Evolutionary conservation across 2,888 invertebrate species (phyloP), one percentile per base, ranked within the genome.

Genomic region (Dione juno): DNA sequence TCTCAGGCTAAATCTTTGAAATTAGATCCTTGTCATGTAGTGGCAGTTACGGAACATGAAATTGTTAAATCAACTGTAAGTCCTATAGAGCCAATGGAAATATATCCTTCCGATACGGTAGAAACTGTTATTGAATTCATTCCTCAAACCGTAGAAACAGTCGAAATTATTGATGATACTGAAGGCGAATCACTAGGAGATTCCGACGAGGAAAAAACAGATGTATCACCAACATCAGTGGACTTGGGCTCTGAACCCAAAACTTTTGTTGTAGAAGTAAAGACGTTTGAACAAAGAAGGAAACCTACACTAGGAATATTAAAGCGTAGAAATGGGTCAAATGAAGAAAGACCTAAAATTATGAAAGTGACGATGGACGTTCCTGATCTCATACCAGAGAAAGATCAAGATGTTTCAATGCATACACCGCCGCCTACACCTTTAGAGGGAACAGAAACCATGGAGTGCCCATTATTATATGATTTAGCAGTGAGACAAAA

Each of bases 1-100:
- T 54, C 63, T 35, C 69, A 66, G 48, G 16, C 54, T 41, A 75
- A 78, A 41, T 77, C 75, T 10, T 73, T 76, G 8, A 79, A 77
- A 58, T 70, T 77, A 13, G 82, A 87, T 66, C 73, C 92, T 8
- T 94, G 94, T 66, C 94, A 94, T 76, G 92, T 96, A 75, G 96
- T 96, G 14, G 96, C 95, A 79, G 94, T 96, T 0, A 95, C 94
- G 75, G 96, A 95, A 80, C 95, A 93, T 80, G 96, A 96, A 84
- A 95, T 96, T 64, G 87, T 95, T 1, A 95, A 95, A 81, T 94
- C 95, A 16, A 94, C 94, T 71, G 95, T 96, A 35, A 82, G 81
- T 67, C 82, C 87, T 16, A 78, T 81, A n/a, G 87, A 88, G 63
- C 84, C 87, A 14, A 78, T 81, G 79, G 94, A 94, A 76, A 87